Percentiles rank a stretch among this genome's conserved stretches.
These are phyloP conservation scores for Propithecus coquereli DNA, from an alignment of 2,113 vertebrate genomes.

Conservation along the genomic window DNA sequence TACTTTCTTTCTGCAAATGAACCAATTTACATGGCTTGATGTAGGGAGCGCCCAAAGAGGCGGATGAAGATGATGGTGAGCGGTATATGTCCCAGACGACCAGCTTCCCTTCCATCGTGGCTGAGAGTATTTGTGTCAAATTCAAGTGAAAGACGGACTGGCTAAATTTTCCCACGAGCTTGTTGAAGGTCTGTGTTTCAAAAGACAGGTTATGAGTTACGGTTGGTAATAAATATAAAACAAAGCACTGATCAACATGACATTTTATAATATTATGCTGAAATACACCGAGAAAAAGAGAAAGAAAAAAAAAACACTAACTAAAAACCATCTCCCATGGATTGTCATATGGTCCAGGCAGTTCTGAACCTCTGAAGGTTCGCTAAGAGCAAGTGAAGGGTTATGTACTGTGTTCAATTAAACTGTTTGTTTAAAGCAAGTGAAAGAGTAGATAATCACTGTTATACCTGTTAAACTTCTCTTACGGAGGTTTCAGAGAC, in stretches of 20 bases:
- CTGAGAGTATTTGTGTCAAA: slow-evolving; percentile 81
- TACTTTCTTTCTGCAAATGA: slow-evolving; percentile 84
- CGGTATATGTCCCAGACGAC: slow-evolving; percentile 84
- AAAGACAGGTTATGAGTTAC: slow-evolving; percentile 17
- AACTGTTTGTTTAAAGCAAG: neutral
- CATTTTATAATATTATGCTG: neutral
- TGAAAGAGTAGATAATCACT: neutral
- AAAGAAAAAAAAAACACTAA: neutral
- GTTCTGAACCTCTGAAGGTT: neutral
- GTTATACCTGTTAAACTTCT: neutral
- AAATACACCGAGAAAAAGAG: neutral
- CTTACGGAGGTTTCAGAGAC: neutral
- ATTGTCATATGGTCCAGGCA: neutral
- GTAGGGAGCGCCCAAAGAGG: neutral
- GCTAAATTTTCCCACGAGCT: slow-evolving; percentile 81
- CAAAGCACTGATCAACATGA: neutral
- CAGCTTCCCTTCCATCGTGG: slow-evolving; percentile 83
- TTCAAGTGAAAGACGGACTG: slow-evolving; percentile 88
- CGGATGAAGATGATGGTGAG: neutral
- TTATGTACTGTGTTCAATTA: neutral
- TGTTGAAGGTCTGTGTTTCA: slow-evolving; percentile 82
- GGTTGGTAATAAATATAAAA: neutral
- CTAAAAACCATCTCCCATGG: neutral
- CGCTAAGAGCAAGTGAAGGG: neutral
- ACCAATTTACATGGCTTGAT: slow-evolving; percentile 81